Evolutionary conservation across 2,113 vertebrate genomes (phyloP).

Genomic region (Osmerus eperlanus): DNA sequence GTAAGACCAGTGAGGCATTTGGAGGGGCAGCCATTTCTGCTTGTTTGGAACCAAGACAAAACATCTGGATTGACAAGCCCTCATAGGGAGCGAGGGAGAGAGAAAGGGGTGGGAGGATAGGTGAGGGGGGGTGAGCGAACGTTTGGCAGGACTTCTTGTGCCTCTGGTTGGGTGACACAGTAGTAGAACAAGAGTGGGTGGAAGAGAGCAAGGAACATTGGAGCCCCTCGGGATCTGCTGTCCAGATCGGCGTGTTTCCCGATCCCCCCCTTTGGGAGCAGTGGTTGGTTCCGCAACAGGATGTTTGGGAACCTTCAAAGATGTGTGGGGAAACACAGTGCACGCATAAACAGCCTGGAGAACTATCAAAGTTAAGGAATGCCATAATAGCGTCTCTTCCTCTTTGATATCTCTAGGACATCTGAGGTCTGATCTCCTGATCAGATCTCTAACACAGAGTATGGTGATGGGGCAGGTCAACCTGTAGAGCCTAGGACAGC

Average conservation of each 20-base stretch:
- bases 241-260: slow-evolving; percentile 11
- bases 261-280: neutral
- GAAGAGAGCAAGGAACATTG: neutral
- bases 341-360: too few relatives aligned
- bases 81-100: neutral
- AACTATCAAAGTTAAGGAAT: too few relatives aligned
- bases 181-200: neutral
- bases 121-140: neutral
- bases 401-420: too few relatives aligned
- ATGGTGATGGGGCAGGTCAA: too few relatives aligned
- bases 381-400: too few relatives aligned
- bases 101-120: neutral
- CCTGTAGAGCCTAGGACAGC: too few relatives aligned
- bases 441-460: too few relatives aligned
- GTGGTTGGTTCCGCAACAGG: slow-evolving; percentile 24
- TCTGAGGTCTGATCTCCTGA: too few relatives aligned
- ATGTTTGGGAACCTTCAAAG: slow-evolving; percentile 25
- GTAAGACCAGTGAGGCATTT: neutral
- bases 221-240: slow-evolving; percentile 18
- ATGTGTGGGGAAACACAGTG: too few relatives aligned
- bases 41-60: neutral
- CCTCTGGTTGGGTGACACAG: too few relatives aligned
- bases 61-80: slow-evolving; percentile 1
- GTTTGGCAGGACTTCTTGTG: neutral
- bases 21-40: neutral